Conservation (phyloP, 2,797 vertebrate genomes). For the Eulemur rubriventer region DNA sequence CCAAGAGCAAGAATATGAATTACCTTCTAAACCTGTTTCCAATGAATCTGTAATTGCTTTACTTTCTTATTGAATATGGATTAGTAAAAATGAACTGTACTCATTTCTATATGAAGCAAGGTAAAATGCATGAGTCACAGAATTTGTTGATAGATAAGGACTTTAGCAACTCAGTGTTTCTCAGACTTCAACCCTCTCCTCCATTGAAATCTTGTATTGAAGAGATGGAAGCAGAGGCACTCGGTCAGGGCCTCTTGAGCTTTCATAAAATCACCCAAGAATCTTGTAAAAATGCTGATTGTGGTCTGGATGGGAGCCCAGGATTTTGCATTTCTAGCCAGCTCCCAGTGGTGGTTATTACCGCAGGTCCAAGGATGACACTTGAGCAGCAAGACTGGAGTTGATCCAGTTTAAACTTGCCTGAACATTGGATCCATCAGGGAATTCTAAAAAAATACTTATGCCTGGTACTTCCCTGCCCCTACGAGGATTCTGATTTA, state of each 20-base stretch:
- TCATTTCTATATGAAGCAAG: neutral
- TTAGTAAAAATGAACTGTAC: neutral
- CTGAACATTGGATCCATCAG: neutral
- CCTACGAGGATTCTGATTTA: neutral
- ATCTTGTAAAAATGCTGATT: neutral
- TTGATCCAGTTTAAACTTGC: neutral
- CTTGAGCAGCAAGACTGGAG: neutral
- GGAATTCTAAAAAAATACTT: neutral
- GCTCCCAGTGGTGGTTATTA: neutral
- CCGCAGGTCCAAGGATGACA: neutral
- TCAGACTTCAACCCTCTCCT: neutral
- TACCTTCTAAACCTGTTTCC: conserved; percentile 1
- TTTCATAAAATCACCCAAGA: neutral
- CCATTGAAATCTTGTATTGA: neutral
- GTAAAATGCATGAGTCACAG: neutral
- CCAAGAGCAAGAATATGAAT: neutral
- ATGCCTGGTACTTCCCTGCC: neutral
- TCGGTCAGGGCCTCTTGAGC: neutral
- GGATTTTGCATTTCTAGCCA: neutral
- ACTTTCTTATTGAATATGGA: conserved; percentile 25
- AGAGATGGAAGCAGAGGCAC: neutral
- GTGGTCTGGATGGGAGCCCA: neutral
- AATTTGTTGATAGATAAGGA: neutral
- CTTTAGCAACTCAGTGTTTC: neutral
- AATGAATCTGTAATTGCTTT: neutral